phyloP scores from a whole-genome alignment of 2,888 invertebrate species.

The Metacarcinus magister region DNA sequence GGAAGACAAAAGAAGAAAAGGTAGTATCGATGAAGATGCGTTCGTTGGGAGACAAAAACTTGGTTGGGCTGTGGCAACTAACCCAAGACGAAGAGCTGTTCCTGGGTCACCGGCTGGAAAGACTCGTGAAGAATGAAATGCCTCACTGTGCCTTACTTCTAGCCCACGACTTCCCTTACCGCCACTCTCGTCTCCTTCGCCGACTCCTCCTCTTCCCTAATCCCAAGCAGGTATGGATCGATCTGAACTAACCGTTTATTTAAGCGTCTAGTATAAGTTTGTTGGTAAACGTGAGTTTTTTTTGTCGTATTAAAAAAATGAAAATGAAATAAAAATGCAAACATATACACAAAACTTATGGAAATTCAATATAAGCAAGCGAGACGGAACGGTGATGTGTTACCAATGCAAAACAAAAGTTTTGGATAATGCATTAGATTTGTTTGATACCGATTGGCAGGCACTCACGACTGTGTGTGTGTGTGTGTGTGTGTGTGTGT shows the following conservation, averaged over 20 bases:
- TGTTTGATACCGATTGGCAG: not conserved
- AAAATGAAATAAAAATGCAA: not conserved
- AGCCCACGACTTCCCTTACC: not conserved
- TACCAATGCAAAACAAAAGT: not conserved
- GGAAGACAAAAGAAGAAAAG: not conserved
- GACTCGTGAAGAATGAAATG: not conserved
- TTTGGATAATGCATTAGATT: not conserved
- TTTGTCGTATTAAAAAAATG: not conserved
- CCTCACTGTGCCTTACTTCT: slow-evolving; percentile 15
- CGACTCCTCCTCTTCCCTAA: slow-evolving; percentile 16
- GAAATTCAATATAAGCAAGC: not conserved
- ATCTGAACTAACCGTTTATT: slow-evolving; percentile 18
- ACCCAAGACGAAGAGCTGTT: slow-evolving; percentile 10
- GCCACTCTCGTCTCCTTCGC: not conserved
- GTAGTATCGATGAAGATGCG: not conserved
- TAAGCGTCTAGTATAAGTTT: not conserved
- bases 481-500: not conserved
- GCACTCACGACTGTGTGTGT: not conserved
- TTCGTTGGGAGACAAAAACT: not conserved
- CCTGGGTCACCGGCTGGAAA: not conserved
- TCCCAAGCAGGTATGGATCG: slow-evolving; percentile 47
- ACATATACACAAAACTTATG: not conserved
- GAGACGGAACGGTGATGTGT: not conserved
- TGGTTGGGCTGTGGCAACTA: not conserved
- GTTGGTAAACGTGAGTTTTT: not conserved